Conservation (phyloP, 1,140 invertebrate genomes). For the Euglossa dilemma region DNA sequence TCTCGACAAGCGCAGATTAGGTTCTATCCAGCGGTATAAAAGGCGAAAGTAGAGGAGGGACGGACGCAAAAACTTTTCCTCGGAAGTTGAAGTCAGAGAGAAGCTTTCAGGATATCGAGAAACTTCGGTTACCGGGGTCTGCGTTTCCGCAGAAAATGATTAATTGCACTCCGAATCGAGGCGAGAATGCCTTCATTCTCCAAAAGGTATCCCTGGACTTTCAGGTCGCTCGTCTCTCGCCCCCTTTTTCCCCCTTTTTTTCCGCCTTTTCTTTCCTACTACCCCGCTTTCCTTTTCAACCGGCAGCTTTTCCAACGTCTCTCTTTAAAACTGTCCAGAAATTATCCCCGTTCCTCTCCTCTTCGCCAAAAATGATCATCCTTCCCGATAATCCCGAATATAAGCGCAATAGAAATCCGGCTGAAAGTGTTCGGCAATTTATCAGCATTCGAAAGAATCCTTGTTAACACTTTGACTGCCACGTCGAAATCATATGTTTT, state of each 20-base stretch:
- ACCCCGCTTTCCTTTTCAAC: slow-evolving; percentile 31
- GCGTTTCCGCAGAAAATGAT: slow-evolving; percentile 69
- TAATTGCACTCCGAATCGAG: slow-evolving; percentile 68
- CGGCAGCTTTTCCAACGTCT: neutral
- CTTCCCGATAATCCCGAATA: neutral
- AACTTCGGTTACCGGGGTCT: slow-evolving; percentile 59
- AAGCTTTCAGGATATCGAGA: slow-evolving; percentile 73
- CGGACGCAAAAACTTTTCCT: slow-evolving; percentile 60
- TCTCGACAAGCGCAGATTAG: slow-evolving; percentile 47
- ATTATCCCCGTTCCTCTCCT: slow-evolving; percentile 34
- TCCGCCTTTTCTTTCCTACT: neutral
- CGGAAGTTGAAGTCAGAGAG: slow-evolving; percentile 64
- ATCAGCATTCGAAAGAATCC: neutral
- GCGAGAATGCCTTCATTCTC: slow-evolving; percentile 60
- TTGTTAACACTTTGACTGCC: too few species aligned
- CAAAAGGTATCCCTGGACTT: slow-evolving; percentile 37
- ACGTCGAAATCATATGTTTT: too few species aligned
- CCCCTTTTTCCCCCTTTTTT: neutral
- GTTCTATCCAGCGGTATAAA: slow-evolving; percentile 38
- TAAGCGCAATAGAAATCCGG: neutral
- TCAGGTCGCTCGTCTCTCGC: slow-evolving; percentile 35
- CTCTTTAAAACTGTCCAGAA: slow-evolving; percentile 13
- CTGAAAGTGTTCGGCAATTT: neutral
- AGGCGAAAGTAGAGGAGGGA: slow-evolving; percentile 17
- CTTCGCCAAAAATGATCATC: slow-evolving; percentile 1